Conservation (phyloP, 2,888 invertebrate genomes). For the Lacanobia oleracea region DNA sequence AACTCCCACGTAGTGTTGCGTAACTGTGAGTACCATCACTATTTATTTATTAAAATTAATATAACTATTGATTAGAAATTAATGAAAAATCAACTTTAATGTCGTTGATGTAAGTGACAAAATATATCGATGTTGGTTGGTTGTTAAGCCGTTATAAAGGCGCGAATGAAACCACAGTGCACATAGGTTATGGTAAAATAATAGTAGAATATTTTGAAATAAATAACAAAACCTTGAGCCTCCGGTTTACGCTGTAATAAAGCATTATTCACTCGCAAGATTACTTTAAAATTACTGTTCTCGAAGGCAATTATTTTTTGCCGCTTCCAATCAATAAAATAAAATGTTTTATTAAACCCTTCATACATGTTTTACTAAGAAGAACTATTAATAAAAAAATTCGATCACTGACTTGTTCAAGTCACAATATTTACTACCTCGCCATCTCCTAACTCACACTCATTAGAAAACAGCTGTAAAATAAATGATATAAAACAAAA, state of each 20-base stretch:
- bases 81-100: constrained; percentile 43
- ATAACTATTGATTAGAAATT: neutral
- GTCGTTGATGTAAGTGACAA: neutral
- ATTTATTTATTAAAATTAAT: constrained; percentile 56
- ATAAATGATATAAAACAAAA: constrained; percentile 57
- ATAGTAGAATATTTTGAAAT: constrained; percentile 76
- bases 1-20: constrained; percentile 65
- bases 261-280: constrained; percentile 40
- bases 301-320: constrained; percentile 16
- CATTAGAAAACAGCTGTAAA: constrained; percentile 37
- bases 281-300: constrained; percentile 49
- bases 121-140: constrained; percentile 2
- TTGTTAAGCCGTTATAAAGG: constrained; percentile 32
- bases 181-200: constrained; percentile 73
- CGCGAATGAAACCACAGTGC: neutral
- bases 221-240: constrained; percentile 71
- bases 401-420: constrained; percentile 5
- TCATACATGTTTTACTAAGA: neutral
- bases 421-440: constrained; percentile 39
- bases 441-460: constrained; percentile 14
- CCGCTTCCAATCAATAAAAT: constrained; percentile 10
- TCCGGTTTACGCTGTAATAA: constrained; percentile 50
- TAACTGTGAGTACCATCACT: constrained; percentile 67
- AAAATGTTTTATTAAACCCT: neutral
- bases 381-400: constrained; percentile 12